Evolutionary conservation across 2,888 invertebrate genomes (phyloP).

Genomic region (Paralinhomoeus sp.): DNA sequence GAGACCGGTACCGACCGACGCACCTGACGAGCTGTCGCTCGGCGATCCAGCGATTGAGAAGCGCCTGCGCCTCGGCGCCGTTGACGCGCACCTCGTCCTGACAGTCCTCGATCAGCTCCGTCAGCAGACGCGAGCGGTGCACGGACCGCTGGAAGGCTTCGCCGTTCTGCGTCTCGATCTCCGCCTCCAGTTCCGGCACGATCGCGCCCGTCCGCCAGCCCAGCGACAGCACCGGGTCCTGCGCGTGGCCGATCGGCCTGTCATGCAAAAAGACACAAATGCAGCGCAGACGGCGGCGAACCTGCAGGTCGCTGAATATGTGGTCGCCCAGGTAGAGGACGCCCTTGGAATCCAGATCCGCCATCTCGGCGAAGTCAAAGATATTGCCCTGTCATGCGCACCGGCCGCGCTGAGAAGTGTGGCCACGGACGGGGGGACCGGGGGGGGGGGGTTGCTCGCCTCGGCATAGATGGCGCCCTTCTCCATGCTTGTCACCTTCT

Average conservation of each 20-base stretch:
- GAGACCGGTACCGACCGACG: no score
- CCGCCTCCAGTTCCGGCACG: conserved; percentile 79
- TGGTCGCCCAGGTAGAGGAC: conserved; percentile 95
- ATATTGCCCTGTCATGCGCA: conserved; percentile 51
- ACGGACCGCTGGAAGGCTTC: conserved; percentile 59
- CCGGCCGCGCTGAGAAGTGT: background rate
- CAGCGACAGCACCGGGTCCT: conserved; percentile 73
- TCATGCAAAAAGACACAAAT: background rate
- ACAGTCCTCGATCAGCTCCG: conserved; percentile 63
- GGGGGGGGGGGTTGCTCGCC: conserved; percentile 32
- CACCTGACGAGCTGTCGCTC: no score
- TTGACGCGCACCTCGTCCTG: conserved; percentile 48
- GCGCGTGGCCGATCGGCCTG: background rate
- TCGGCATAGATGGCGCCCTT: conserved; percentile 78
- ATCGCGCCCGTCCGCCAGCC: conserved; percentile 96
- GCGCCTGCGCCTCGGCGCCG: conserved; percentile 36
- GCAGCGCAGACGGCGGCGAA: no score
- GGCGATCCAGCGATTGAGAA: conserved; percentile 52
- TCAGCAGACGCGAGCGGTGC: conserved; percentile 73
- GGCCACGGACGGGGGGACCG: background rate
- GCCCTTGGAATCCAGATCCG: conserved; percentile 71
- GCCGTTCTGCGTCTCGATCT: conserved; percentile 64
- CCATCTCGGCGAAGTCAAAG: conserved; percentile 64
- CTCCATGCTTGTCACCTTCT: conserved; percentile 57
- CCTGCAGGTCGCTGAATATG: conserved; percentile 79